Conservation (phyloP, 1,140 invertebrate genomes). For the Euglossa dilemma region DNA sequence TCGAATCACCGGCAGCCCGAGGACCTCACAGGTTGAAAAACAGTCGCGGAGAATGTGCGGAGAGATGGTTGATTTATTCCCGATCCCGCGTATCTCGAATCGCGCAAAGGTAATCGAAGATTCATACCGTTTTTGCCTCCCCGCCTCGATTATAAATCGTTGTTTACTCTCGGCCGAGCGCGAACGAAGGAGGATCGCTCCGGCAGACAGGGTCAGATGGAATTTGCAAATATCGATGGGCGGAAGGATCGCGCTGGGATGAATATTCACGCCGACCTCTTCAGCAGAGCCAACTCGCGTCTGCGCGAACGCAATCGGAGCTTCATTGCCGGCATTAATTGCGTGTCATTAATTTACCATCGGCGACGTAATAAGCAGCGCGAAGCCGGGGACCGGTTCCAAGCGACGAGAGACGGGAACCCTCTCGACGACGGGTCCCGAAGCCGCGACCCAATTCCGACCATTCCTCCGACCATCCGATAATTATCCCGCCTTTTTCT, state of each 20-base stretch:
- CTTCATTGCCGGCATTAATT: constrained; percentile 15
- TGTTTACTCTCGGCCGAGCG: no score
- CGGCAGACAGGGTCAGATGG: neutral
- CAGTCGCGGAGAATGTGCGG: no score
- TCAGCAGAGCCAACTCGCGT: no score
- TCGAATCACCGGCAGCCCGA: no score
- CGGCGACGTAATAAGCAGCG: neutral
- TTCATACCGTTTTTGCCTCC: no score
- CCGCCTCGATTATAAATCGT: no score
- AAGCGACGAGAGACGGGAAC: neutral
- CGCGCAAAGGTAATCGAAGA: no score
- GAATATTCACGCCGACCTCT: no score
- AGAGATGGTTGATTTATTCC: no score
- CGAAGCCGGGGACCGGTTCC: neutral
- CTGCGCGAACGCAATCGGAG: constrained; percentile 12
- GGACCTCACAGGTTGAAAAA: no score
- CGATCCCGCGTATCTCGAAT: no score
- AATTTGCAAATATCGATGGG: neutral
- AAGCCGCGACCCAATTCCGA: constrained; percentile 1
- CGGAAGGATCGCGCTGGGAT: neutral
- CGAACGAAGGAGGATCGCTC: no score
- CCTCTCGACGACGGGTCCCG: neutral
- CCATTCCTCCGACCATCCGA: neutral
- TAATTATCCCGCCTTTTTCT: constrained; percentile 1
- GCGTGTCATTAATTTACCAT: constrained; percentile 9